Evolutionary conservation across 1,140 invertebrate genomes (phyloP).

Genomic region (Drosophila lacertosa): DNA sequence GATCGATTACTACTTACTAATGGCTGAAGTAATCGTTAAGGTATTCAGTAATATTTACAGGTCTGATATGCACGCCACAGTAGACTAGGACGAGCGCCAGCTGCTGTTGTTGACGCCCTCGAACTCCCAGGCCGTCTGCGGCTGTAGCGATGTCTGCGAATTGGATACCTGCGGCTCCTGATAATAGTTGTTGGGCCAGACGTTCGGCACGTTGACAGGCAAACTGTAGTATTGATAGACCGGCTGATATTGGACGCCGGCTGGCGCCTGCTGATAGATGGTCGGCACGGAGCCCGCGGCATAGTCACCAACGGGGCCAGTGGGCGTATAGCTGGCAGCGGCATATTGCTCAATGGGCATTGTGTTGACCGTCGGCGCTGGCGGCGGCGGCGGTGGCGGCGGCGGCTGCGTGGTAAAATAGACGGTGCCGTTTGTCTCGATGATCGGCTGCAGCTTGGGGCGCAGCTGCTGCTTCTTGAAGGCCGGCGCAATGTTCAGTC

Average conservation of each 20-base stretch:
- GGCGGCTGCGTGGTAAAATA: slow-evolving; percentile 1
- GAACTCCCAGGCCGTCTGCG: slow-evolving; percentile 13
- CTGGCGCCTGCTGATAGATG: slow-evolving; percentile 13
- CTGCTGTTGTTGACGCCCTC: slow-evolving; percentile 3
- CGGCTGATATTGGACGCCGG: slow-evolving; percentile 9
- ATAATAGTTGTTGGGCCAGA: slow-evolving; percentile 7
- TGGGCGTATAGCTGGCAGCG: neutral
- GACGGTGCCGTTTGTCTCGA: slow-evolving; percentile 4
- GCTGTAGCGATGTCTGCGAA: neutral
- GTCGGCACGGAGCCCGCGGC: neutral
- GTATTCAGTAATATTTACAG: slow-evolving; percentile 11
- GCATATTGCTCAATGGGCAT: slow-evolving; percentile 13
- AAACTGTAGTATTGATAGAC: slow-evolving; percentile 31
- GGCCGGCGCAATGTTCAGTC: slow-evolving; percentile 24
- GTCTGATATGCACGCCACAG: neutral
- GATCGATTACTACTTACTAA: neutral
- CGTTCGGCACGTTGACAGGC: slow-evolving; percentile 18
- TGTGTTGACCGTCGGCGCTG: neutral
- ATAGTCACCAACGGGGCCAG: neutral
- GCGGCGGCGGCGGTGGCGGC: neutral
- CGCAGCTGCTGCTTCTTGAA: slow-evolving; percentile 15
- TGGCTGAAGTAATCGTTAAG: slow-evolving; percentile 11
- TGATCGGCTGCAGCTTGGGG: slow-evolving; percentile 6
- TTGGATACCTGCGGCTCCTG: neutral
- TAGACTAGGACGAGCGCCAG: slow-evolving; percentile 1